Evolutionary conservation across 2,888 invertebrate genomes (phyloP).

Genomic region (Muschampia plurimacula): DNA sequence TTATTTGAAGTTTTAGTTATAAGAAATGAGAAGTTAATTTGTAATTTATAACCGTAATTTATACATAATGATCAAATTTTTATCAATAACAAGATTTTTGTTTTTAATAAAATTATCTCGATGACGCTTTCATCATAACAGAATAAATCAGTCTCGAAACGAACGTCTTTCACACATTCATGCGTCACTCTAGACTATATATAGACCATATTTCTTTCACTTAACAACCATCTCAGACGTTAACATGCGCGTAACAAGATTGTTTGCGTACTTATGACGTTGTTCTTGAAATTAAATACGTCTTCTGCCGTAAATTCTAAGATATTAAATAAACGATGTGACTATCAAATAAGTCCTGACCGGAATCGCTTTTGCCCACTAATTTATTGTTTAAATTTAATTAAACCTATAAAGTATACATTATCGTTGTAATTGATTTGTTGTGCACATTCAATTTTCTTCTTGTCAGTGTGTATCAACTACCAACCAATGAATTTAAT

Average conservation of each 20-base stretch:
- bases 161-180: conserved; percentile 42
- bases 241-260: conserved; percentile 25
- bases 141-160: conserved; percentile 19
- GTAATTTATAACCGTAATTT: conserved; percentile 36
- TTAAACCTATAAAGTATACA: no score
- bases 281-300: conserved; percentile 6
- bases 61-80: conserved; percentile 33
- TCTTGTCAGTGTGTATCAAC: no score
- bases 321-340: conserved; percentile 3
- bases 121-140: conserved; percentile 33
- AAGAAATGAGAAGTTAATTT: conserved; percentile 40
- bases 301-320: conserved; percentile 3
- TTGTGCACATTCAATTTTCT: no score
- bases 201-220: conserved; percentile 25
- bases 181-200: conserved; percentile 40
- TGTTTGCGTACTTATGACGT: conserved; percentile 35
- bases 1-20: conserved; percentile 45
- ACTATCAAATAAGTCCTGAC: no score
- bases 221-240: conserved; percentile 22
- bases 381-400: no score
- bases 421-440: no score
- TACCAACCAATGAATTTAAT: neutral
- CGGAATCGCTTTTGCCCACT: no score
- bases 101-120: conserved; percentile 23
- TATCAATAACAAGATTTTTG: conserved; percentile 35